These are phyloP conservation scores for Pangasius macronema DNA, from an alignment of 2,797 vertebrate species.

Conservation along the genomic window DNA sequence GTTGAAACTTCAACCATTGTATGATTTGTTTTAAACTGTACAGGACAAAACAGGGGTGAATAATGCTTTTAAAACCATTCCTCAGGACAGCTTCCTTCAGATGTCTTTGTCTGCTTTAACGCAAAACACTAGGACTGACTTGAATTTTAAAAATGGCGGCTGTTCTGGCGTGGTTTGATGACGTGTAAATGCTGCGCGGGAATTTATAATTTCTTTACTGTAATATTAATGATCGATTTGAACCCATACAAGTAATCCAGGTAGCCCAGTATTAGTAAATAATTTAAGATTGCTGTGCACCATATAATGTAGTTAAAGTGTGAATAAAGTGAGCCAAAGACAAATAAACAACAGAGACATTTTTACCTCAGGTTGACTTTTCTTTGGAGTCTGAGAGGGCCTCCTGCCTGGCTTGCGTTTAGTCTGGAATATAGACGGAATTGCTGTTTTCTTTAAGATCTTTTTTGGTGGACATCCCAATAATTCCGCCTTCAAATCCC, in stretches of 20 bases:
- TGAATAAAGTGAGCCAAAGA: background rate
- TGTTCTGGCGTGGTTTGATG: background rate
- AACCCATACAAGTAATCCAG: background rate
- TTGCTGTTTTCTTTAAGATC: background rate
- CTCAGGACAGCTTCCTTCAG: too few relatives aligned
- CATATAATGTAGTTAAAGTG: background rate
- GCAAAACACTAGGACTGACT: background rate
- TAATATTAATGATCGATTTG: background rate
- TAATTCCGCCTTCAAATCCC: slow-evolving; percentile 8
- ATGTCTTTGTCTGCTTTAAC: background rate
- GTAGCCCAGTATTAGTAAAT: background rate
- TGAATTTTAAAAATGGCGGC: background rate
- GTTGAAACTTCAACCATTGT: too few relatives aligned
- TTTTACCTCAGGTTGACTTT: background rate
- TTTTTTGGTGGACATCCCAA: background rate
- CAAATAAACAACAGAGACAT: background rate
- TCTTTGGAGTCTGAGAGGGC: background rate
- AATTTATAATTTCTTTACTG: background rate
- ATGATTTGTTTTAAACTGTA: too few relatives aligned
- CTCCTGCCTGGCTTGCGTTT: background rate
- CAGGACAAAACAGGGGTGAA: too few relatives aligned
- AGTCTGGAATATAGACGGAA: background rate
- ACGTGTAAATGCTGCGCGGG: background rate
- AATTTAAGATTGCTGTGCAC: background rate
- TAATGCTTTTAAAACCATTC: too few relatives aligned